Percentiles rank a stretch among this genome's conserved stretches.
phyloP scores from a whole-genome alignment of 2,113 vertebrate species.

The Phycodurus eques region DNA sequence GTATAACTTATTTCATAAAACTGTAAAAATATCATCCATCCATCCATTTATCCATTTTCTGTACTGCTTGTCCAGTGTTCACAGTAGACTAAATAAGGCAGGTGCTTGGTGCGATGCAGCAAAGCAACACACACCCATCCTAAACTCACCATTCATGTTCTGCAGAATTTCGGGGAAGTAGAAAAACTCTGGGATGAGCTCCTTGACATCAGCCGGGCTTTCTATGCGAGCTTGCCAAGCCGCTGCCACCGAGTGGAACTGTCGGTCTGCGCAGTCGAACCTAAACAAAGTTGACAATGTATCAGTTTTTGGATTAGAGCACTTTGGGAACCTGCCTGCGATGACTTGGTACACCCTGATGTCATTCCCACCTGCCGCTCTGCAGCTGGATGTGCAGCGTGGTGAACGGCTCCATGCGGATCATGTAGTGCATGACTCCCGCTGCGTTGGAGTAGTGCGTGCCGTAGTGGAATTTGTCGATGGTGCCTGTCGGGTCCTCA shows the following conservation, averaged over 20 bases:
- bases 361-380: constrained; percentile 82
- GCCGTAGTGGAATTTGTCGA: constrained; percentile 97
- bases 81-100: background rate
- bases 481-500: constrained; percentile 89
- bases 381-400: constrained; percentile 95
- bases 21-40: background rate
- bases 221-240: constrained; percentile 97
- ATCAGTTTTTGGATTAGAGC: background rate
- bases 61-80: background rate
- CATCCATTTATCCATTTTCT: background rate
- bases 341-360: background rate
- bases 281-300: constrained; percentile 56
- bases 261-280: constrained; percentile 95
- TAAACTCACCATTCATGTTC: constrained; percentile 85
- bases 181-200: constrained; percentile 98
- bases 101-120: background rate
- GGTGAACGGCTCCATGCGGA: constrained; percentile 95
- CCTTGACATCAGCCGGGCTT: constrained; percentile 93
- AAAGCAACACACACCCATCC: background rate
- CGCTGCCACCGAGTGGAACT: constrained; percentile 93
- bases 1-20: background rate
- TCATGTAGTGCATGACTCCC: constrained; percentile 99
- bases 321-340: background rate
- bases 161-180: constrained; percentile 94
- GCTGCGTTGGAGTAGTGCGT: constrained; percentile 98